Base-by-base conservation (phyloP, 2,888 invertebrate genomes). In the Phoenoteleia sp. region DNA sequence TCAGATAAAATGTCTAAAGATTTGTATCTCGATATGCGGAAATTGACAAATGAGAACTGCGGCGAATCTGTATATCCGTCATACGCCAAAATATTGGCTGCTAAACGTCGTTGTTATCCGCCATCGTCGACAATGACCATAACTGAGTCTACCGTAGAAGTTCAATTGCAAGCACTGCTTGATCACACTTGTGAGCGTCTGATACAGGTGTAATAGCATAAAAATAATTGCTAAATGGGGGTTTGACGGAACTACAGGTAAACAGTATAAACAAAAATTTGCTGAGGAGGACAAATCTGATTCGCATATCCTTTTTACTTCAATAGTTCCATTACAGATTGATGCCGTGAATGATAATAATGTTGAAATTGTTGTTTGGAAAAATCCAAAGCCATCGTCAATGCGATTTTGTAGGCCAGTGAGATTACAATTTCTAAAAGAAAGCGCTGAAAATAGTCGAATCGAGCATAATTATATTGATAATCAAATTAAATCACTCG, bases 401-500 rank as follows among this genome's bases (percentile, higher is more conserved):
- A 45, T 47, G 2, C 45, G 47, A 11, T 64, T 19, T 15, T 45
- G 64, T 13, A 45, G 47, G 23, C 47, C 64, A 27, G 0, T 64
- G 0, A 15, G 11, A 11, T 19, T 64, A 17, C 15, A 47, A 27
- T 64, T 64, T 29, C 0, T 19, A 13, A 27, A 47, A 29, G 81
- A 84, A 76, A 67, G 11, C 15, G 47, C 13, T 11, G 42, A 56
- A 3, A 36, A 52, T 13, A 69, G 45, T 17, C 27, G 29, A 42
- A 15, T 36, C n/a, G 85, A 85, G 72, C 17, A 27, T 7, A 17
- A 17, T 6, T n/a, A 49, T 17, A 13, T 66, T 52, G 54, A 82
- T 7, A 69, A 83, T 7, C 79, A 85, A 80, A 85, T 85, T 17
- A 33, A 72, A 36, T 9, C 39, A n/a, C 71, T 80, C 15, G 39